Percentiles rank a stretch among this genome's conserved stretches.
These are phyloP conservation scores for Sitobion miscanthi DNA, from an alignment of 1,140 invertebrate genomes.

Conservation along the genomic window DNA sequence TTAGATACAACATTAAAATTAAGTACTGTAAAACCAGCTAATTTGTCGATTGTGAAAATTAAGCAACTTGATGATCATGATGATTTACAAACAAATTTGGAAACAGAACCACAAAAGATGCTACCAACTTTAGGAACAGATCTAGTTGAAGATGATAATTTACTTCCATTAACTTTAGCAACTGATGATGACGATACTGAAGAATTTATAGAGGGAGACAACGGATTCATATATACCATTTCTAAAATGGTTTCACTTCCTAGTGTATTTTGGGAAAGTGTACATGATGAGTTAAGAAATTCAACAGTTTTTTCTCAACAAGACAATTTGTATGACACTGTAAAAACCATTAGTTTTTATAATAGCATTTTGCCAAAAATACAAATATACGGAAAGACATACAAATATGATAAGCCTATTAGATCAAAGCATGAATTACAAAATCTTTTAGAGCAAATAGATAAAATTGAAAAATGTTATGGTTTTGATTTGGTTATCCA, in stretches of 20 bases:
- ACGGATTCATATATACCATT: not conserved
- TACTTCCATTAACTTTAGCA: not conserved
- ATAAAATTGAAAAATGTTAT: not conserved
- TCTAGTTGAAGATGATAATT: not conserved
- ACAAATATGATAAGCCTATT: not conserved
- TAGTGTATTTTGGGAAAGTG: not conserved
- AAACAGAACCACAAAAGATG: too few relatives aligned
- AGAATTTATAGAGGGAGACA: not conserved
- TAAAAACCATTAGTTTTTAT: not conserved
- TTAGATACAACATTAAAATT: not conserved
- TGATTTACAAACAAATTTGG: not conserved
- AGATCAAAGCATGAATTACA: conserved; percentile 19
- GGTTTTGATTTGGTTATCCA: not conserved
- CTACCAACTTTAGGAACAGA: too few relatives aligned
- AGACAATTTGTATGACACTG: not conserved
- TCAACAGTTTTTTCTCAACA: not conserved
- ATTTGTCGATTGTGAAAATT: not conserved
- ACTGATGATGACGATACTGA: not conserved
- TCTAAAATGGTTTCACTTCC: not conserved
- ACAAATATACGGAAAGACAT: not conserved
- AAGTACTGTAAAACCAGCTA: not conserved
- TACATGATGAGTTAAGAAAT: not conserved
- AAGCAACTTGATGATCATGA: not conserved
- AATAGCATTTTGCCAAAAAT: not conserved
- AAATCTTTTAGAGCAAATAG: conserved; percentile 24